phyloP scores from a whole-genome alignment of 2,797 vertebrate species.

The Yasuhikotakia modesta region DNA sequence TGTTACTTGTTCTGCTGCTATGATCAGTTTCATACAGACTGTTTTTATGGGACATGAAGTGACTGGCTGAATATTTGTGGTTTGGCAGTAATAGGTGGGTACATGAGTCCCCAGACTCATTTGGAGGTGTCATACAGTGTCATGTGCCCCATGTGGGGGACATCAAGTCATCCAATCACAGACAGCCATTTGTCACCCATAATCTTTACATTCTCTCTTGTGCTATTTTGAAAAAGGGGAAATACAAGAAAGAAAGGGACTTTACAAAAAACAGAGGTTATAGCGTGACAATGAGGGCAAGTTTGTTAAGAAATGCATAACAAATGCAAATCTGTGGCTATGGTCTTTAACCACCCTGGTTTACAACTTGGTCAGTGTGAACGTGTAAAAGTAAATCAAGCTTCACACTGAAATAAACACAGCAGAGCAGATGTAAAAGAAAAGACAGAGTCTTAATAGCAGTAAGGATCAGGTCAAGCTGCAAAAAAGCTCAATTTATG shows the following conservation, averaged over 20 bases:
- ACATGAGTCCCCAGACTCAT: neutral
- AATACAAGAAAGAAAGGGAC: slow-evolving; percentile 8
- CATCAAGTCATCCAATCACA: slow-evolving; percentile 28
- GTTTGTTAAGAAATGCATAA: slow-evolving; percentile 5
- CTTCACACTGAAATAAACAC: neutral
- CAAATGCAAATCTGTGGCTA: slow-evolving; percentile 52
- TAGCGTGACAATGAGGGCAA: neutral
- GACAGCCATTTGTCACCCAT: neutral
- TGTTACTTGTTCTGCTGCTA: neutral
- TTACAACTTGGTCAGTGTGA: neutral
- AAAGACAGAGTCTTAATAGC: neutral
- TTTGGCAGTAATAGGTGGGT: slow-evolving; percentile 9
- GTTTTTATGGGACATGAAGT: slow-evolving; percentile 5
- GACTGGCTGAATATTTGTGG: neutral
- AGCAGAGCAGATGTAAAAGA: neutral
- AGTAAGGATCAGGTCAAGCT: neutral
- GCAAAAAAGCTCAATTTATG: too few species aligned
- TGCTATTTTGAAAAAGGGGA: neutral
- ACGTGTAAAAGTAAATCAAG: neutral
- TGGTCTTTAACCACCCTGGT: slow-evolving; percentile 43
- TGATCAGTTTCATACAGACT: neutral
- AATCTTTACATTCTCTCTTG: neutral
- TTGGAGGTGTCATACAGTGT: neutral
- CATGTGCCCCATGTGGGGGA: neutral
- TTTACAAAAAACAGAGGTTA: neutral